Base-by-base conservation (phyloP, 2,888 invertebrate species). In the Pycnomerus fuliginosus region DNA sequence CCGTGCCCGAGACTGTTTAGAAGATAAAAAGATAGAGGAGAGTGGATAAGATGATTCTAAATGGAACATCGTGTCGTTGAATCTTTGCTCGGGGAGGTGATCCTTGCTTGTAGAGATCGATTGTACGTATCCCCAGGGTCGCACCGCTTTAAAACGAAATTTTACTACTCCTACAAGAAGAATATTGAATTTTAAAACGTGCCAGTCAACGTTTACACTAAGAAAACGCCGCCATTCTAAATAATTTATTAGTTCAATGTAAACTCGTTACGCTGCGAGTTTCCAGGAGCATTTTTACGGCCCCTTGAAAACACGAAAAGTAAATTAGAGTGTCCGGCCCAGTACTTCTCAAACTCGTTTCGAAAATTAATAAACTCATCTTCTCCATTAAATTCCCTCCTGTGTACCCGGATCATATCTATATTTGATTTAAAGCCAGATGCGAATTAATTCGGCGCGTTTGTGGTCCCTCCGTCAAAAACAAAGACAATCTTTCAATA, bases 41-140 rank as follows among this genome's bases (percentile, higher is more conserved):
- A 53, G 50, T 42, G 51, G 55, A 56, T 58, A 51, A 59, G 60
- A 55, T 54, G 55, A 56, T 53, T 57, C 53, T 57, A 60, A 60
- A 58, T 58, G 60, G 56, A 57, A 55, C 56, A 58, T 55, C 58
- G 51, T 60, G 57, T 57, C 51, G 51, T 40, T 43, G 53, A 57
- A 58, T 60, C 55, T 55, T 52, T 53, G 52, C 58, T 50, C 48
- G 38, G 55, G 55, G 56, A 56, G 55, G 55, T 52, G 55, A 59
- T 57, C 57, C 46, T 52, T 53, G 47, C 52, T 53, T 54, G 53
- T 55, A 48, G 33, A 50, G 52, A 58, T 60, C 60, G 57, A 60
- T 58, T 56, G 53, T 59, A 56, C 55, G 56, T 43, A 53, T 60
- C 60, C 58, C 60, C 38, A 27, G 58, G 53, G 60, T 40, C 48